These are phyloP conservation scores for Corvus moneduloides DNA, from an alignment of 2,113 vertebrate species.

Conservation along the genomic window DNA sequence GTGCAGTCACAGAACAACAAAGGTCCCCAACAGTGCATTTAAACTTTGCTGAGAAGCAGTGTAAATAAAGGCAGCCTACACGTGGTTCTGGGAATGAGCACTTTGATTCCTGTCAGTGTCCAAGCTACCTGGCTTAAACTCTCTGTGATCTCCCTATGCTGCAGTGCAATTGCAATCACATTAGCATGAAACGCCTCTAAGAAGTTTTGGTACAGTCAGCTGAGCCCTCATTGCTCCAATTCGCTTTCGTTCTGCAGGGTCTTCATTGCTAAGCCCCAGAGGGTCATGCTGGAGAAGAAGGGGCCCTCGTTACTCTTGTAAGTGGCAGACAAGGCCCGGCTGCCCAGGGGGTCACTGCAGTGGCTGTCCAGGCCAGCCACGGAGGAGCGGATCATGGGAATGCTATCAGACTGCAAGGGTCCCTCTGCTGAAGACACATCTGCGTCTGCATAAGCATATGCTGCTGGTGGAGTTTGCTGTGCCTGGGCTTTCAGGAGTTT, in stretches of 20 bases:
- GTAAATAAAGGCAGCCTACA: background rate
- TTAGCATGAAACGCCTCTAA: background rate
- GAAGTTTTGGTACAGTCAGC: background rate
- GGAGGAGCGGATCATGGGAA: constrained; percentile 62
- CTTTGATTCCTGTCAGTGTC: background rate
- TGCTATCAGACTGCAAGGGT: constrained; percentile 23
- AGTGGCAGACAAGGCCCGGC: constrained; percentile 21
- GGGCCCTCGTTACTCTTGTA: constrained; percentile 80
- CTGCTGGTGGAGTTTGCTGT: background rate
- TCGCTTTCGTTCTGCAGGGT: constrained; percentile 90
- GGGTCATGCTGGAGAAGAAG: constrained; percentile 88
- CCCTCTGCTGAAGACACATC: constrained; percentile 32
- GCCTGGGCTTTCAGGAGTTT: constrained; percentile 71
- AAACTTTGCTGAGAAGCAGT: background rate
- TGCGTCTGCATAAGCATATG: constrained; percentile 24
- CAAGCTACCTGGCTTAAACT: background rate
- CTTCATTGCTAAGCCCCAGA: constrained; percentile 93
- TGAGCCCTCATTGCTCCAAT: constrained; percentile 76
- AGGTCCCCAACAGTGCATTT: background rate
- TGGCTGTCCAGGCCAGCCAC: constrained; percentile 68
- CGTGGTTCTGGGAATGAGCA: background rate
- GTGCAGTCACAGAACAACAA: background rate
- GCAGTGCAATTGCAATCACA: background rate
- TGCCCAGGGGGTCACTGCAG: constrained; percentile 64
- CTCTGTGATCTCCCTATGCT: background rate